A percentile compares a stretch with the other conserved stretches of the same genome.
These are phyloP conservation scores for Eristalis arbustorum DNA, from an alignment of 2,888 invertebrate genomes.

Conservation along the genomic window DNA sequence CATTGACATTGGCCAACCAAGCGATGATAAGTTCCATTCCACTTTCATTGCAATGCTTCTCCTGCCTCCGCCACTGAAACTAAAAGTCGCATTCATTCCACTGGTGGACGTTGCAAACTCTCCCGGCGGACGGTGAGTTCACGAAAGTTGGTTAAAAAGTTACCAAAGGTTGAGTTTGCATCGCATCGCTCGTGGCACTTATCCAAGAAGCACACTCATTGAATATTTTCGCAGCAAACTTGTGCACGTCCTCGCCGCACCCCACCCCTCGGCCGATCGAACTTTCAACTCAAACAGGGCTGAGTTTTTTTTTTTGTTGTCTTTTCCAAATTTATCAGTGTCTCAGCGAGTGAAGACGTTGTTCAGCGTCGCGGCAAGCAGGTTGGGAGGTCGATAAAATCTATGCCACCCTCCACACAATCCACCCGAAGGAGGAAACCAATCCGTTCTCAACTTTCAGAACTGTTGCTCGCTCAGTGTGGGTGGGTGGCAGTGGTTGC, in stretches of 20 bases:
- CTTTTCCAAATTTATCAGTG: background rate
- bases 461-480: background rate
- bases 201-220: background rate
- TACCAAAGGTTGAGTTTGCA: background rate
- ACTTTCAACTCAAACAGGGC: background rate
- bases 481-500: background rate
- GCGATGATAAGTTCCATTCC: too few species aligned
- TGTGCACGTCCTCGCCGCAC: background rate
- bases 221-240: background rate
- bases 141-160: background rate
- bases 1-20: too few species aligned
- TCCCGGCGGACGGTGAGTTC: background rate
- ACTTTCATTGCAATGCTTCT: background rate
- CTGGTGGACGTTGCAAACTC: background rate
- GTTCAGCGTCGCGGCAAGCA: background rate
- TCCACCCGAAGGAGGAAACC: background rate
- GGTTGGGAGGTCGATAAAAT: background rate
- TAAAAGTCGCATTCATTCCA: background rate
- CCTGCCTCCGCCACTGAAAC: background rate
- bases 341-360: background rate
- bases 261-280: background rate
- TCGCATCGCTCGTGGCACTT: background rate
- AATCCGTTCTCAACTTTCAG: background rate
- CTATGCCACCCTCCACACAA: background rate
- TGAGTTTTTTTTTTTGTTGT: background rate